Conservation (phyloP, 2,113 vertebrate species). For the Lampris incognitus region DNA sequence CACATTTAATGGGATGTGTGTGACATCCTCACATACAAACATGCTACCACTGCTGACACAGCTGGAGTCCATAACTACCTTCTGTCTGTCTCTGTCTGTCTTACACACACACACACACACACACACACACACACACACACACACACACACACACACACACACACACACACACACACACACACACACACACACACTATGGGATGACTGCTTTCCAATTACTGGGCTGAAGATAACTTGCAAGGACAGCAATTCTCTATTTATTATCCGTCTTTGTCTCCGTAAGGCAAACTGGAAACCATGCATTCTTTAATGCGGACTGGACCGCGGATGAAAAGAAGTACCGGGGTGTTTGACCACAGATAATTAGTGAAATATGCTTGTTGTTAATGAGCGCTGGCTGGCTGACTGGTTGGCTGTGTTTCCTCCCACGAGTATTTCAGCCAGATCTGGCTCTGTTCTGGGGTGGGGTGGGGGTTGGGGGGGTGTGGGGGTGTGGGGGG, state of each 20-base stretch:
- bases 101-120: conserved; percentile 15
- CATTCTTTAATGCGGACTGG: conserved; percentile 32
- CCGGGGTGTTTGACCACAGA: conserved; percentile 32
- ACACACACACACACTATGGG: conserved; percentile 2
- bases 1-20: too few relatives aligned
- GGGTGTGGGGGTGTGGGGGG: neutral
- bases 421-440: conserved; percentile 16
- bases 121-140: conserved; percentile 11
- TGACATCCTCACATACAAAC: too few relatives aligned
- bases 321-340: conserved; percentile 13
- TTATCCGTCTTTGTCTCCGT: conserved; percentile 14
- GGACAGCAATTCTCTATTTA: conserved; percentile 51
- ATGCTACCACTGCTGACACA: conserved; percentile 40
- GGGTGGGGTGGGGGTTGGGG: neutral
- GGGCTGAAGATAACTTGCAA: conserved; percentile 53
- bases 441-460: neutral
- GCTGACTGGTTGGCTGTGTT: conserved; percentile 34
- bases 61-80: conserved; percentile 30
- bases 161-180: conserved; percentile 13
- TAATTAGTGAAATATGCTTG: conserved; percentile 58
- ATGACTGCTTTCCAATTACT: conserved; percentile 60
- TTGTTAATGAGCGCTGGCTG: conserved; percentile 29
- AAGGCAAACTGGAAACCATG: conserved; percentile 32
- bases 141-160: conserved; percentile 11
- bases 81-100: too few relatives aligned